Conservation (phyloP, 1,140 invertebrate genomes). For the Tribolium castaneum region DNA sequence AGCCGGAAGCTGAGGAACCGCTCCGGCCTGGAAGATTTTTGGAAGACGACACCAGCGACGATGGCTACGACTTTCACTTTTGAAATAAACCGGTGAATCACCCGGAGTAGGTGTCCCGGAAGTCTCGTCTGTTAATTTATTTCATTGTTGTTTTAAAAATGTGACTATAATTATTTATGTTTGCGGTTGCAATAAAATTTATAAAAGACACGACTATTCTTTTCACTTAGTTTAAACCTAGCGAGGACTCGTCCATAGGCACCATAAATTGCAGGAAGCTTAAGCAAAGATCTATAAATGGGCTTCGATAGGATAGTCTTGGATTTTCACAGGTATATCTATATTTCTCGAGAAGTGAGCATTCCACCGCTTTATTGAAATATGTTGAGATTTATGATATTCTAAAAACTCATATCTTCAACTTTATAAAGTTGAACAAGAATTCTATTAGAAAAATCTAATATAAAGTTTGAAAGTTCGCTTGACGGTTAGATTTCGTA, state of each 20-base stretch:
- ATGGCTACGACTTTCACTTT: not conserved
- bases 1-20: slow-evolving; percentile 25
- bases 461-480: slow-evolving; percentile 26
- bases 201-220: not conserved
- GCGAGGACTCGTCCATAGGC: not conserved
- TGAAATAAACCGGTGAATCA: not conserved
- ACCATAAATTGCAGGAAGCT: slow-evolving; percentile 6
- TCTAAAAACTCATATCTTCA: slow-evolving; percentile 30
- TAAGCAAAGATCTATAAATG: not conserved
- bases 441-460: slow-evolving; percentile 27
- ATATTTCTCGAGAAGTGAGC: slow-evolving; percentile 15
- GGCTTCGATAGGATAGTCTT: not conserved
- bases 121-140: not conserved
- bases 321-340: slow-evolving; percentile 12
- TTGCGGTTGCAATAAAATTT: not conserved
- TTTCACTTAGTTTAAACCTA: not conserved
- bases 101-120: not conserved
- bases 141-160: not conserved
- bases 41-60: not conserved
- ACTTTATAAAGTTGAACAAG: slow-evolving; percentile 33
- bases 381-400: slow-evolving; percentile 27
- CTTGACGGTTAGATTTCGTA: not conserved
- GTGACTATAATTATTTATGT: not conserved
- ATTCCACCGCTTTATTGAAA: slow-evolving; percentile 21
- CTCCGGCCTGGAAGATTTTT: slow-evolving; percentile 6